Evolutionary conservation across 2,113 vertebrate genomes (phyloP), one percentile per base, ranked within the genome.

Genomic region (Calonectris borealis): DNA sequence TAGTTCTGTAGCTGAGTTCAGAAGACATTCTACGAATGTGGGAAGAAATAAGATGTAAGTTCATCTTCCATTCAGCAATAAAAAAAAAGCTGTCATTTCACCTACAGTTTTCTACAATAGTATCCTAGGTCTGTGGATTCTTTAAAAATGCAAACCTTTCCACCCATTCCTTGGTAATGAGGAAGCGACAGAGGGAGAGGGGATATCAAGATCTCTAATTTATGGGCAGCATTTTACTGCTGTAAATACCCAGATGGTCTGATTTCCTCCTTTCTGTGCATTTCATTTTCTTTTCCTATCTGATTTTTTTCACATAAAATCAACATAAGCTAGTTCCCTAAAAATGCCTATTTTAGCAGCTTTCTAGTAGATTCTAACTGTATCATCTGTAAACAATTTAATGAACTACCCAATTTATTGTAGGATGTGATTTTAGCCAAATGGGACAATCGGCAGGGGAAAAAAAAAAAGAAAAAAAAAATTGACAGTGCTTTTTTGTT

Each of bases 81-180:
- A 88, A 90, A 79, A 54, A 57, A 77, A 84, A 89, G 57, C 55
- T 71, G 72, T 92, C 21, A 22, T 84, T 95, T 92, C 86, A 94
- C 64, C 52, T 71, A 20, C 34, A 31, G 26, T 89, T 89, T 86
- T 60, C 73, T 93, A 40, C 77, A 76, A 5, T 36, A 57, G 40
- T 72, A 69, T 52, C 77, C 61, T 52, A n/a, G 32, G 40, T 54
- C 69, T 85, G 58, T 69, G 81, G 32, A 94, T 97, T 92, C 65
- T 94, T 95, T 87, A 91, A 84, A 93, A 94, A 94, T 84, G 88
- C 71, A 95, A 94, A 94, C 13, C 52, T 93, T 94, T 97, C 88
- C 73, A 86, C 40, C 81, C 93, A 91, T 87, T 94, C 91, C 73
- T 93, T 94, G 81, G 65, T 93, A 82, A 95, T 84, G 88, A 91